A percentile compares a stretch with the other conserved stretches of the same genome.
Conservation (phyloP, 1,140 invertebrate genomes). For the Drosophila elegans region DNA sequence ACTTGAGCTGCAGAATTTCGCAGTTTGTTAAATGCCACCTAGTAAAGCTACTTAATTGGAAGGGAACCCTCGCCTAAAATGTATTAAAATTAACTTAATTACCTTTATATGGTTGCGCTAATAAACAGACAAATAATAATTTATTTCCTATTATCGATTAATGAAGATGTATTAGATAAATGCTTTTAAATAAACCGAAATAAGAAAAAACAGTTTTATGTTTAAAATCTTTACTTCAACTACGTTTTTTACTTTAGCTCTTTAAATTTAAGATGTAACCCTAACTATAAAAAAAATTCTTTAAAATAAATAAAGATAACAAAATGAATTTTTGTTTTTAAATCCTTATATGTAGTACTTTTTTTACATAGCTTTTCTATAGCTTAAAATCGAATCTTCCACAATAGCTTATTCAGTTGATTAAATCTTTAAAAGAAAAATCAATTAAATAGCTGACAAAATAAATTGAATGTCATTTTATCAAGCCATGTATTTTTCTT, state of each 20-base stretch:
- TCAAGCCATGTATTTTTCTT: neutral
- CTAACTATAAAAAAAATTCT: too few species aligned
- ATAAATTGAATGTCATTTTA: neutral
- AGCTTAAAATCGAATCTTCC: neutral
- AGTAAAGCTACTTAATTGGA: neutral
- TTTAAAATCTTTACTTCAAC: too few species aligned
- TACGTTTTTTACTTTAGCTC: too few species aligned
- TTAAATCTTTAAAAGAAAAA: neutral
- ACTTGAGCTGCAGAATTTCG: neutral
- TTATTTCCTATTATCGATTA: too few species aligned
- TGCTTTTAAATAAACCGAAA: too few species aligned
- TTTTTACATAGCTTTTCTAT: too few species aligned
- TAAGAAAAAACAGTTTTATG: too few species aligned
- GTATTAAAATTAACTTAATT: neutral
- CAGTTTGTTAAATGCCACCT: neutral
- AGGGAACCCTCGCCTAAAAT: neutral
- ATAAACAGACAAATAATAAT: neutral
- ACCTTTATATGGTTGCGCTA: neutral
- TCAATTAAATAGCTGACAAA: constrained; percentile 9
- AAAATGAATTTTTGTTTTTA: too few species aligned
- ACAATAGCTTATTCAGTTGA: neutral
- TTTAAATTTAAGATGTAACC: too few species aligned
- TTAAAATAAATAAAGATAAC: too few species aligned
- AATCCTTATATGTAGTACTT: too few species aligned
- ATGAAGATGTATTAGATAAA: too few species aligned